Conservation (phyloP, 1,140 invertebrate species). For the Lepidurus packardi region DNA sequence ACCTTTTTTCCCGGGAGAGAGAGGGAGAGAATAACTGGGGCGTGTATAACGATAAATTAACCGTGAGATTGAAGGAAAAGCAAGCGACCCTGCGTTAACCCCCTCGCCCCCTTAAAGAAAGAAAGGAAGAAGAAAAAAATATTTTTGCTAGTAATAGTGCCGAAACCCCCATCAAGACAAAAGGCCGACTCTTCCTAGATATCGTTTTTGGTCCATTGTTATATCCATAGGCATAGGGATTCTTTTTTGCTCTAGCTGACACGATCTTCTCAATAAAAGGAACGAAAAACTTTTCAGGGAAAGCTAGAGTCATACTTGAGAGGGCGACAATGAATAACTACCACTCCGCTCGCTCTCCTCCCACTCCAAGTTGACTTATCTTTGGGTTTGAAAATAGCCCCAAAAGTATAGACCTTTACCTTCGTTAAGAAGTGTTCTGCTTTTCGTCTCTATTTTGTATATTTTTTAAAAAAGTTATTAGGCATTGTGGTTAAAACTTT, state of each 20-base stretch:
- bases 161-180: neutral
- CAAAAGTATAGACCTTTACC: neutral
- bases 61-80: conserved; percentile 7
- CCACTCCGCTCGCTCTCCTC: neutral
- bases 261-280: neutral
- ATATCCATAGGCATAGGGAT: neutral
- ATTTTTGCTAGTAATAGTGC: neutral
- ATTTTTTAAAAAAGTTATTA: too few species aligned
- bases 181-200: neutral
- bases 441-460: too few species aligned
- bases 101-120: neutral
- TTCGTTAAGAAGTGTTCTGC: too few species aligned
- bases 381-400: neutral
- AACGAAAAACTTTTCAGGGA: neutral
- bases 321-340: neutral
- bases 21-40: neutral
- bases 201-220: neutral
- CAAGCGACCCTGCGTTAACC: neutral
- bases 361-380: neutral
- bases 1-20: neutral
- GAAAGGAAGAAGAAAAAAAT: neutral
- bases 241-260: neutral
- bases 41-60: neutral
- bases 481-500: too few species aligned
- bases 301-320: neutral